Evolutionary conservation across 2,113 vertebrate species (phyloP), one percentile per base, ranked within the genome.

Genomic region (Apodemus speciosus): DNA sequence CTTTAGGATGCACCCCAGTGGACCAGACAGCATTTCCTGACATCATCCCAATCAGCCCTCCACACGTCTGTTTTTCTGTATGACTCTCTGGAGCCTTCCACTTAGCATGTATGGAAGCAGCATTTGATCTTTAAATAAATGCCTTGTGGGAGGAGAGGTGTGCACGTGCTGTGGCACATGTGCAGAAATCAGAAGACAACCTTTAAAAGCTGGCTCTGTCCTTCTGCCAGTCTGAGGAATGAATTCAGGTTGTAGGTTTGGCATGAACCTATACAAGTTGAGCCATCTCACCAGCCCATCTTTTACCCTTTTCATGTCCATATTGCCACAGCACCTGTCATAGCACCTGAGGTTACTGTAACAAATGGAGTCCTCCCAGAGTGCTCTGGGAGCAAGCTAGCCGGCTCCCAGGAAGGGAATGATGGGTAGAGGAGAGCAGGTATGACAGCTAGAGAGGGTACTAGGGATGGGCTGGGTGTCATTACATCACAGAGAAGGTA

Each of bases 51-150:
- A 0, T 21, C 83, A 27, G 25, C 81, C 0, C 9, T 66, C 43
- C 38, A 80, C 0, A 0, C 21, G 4, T 69, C 40, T 7, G 21
- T 18, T 60, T 64, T 72, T 1, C 27, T 27, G 2, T 60, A 3
- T 27, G 64, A 89, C 60, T 89, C 77, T 43, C 89, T 86, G 69
- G 72, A 86, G 21, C 40, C 10, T 60, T 75, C 18, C 46, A 13
- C 25, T 87, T 71, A 32, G 18, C 23, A 32, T 81, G 9, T 40
- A 60, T 8, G 49, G 51, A 49, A 88, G 81, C 27, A n/a, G 9
- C 30, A 9, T 58, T 94, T 1, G 0, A 2, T 85, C 38, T 58
- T 56, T 46, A 60, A 81, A 81, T 18, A 81, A 81, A 9, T 40
- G 16, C 40, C 23, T 16, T 43, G n/a, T 62, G n/a, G n/a, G 79